phyloP scores from a whole-genome alignment of 37 sponge, comb jelly and placozoan genomes.

The Tethya wilhelma region DNA sequence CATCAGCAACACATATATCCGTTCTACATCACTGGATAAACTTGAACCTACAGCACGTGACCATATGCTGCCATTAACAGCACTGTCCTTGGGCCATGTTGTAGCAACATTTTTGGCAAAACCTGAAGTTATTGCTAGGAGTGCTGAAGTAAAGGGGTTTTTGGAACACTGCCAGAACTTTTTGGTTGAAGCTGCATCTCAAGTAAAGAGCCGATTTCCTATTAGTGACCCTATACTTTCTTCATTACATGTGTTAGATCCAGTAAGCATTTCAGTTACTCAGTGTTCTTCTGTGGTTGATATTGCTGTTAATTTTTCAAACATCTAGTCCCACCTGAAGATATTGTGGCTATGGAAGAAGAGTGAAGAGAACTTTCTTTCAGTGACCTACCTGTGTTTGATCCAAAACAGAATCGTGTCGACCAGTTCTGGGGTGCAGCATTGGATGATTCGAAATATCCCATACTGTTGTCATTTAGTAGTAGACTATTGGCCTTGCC shows the following conservation, averaged over 20 bases:
- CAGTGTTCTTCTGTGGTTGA: background rate
- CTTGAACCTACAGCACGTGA: too few relatives aligned
- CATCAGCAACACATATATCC: slow-evolving; percentile 1
- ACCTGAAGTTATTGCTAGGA: background rate
- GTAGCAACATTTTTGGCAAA: background rate
- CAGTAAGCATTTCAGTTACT: background rate
- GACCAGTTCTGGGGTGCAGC: slow-evolving; percentile 21
- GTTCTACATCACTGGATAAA: too few relatives aligned
- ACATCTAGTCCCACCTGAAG: background rate
- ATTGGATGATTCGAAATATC: background rate
- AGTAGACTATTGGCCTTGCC: background rate
- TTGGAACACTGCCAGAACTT: background rate
- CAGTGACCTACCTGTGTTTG: background rate
- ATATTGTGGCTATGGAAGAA: background rate
- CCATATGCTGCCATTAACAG: too few relatives aligned
- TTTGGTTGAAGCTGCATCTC: background rate
- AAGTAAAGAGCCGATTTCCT: slow-evolving; percentile 3
- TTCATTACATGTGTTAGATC: background rate
- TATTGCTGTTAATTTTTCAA: slow-evolving; percentile 1
- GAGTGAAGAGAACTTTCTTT: background rate
- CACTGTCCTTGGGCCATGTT: too few relatives aligned
- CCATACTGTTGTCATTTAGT: background rate
- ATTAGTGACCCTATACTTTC: background rate
- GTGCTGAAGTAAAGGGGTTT: background rate
- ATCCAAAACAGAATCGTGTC: background rate